A percentile compares a stretch with the other conserved stretches of the same genome.
Conservation (phyloP, 1,140 invertebrate species). For the Eriocheir sinensis region DNA sequence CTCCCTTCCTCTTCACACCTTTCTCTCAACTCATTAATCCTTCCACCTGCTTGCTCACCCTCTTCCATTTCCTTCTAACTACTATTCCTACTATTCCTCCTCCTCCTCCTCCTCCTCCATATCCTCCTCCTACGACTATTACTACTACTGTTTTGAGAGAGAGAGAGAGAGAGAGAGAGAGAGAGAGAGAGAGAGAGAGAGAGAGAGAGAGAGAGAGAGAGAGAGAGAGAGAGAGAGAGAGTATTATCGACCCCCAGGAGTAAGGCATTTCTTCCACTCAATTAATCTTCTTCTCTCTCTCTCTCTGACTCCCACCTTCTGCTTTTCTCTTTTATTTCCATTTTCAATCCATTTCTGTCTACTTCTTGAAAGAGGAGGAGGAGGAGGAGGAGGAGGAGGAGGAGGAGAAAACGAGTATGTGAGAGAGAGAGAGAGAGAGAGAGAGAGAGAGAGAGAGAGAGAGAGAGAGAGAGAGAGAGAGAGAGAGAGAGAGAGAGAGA, state of each 20-base stretch:
- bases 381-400: neutral
- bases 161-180: no score
- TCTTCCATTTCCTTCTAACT: neutral
- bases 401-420: neutral
- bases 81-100: neutral
- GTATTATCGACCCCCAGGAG: no score
- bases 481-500: constrained; percentile 4
- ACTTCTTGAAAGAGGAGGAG: neutral
- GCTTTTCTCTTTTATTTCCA: neutral
- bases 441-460: neutral
- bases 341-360: constrained; percentile 14
- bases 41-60: neutral
- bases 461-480: constrained; percentile 18
- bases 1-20: neutral
- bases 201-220: no score
- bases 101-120: neutral
- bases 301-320: no score
- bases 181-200: no score
- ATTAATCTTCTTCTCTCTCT: neutral
- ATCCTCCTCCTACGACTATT: neutral
- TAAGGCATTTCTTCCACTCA: neutral
- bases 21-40: neutral
- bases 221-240: no score
- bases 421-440: neutral
- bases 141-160: no score